Evolutionary conservation across 1,140 invertebrate genomes (phyloP).

Genomic region (Diachasmimorpha longicaudata): DNA sequence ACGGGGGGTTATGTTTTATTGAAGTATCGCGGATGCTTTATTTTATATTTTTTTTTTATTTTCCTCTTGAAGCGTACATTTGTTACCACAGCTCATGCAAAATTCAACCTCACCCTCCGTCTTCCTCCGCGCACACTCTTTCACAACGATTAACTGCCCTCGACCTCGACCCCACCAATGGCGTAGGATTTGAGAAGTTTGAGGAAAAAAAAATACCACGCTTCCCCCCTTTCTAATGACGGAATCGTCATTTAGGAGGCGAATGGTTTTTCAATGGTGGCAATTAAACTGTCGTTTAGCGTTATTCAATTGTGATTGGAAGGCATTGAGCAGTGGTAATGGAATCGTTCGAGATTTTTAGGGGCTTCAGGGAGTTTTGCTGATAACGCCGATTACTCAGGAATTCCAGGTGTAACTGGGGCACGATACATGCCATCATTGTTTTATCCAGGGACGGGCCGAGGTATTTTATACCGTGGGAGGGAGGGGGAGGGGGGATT

Average conservation of each 20-base stretch:
- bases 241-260: not conserved
- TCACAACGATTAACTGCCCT: conserved; percentile 31
- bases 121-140: not conserved
- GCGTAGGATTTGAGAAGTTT: conserved; percentile 20
- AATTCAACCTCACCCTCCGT: conserved; percentile 24
- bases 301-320: not conserved
- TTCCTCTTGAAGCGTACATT: not conserved
- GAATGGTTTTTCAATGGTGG: not conserved
- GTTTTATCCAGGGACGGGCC: not conserved
- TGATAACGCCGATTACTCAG: conserved; percentile 7
- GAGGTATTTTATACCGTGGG: not conserved
- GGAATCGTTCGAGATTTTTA: not conserved
- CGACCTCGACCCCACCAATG: conserved; percentile 28
- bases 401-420: conserved; percentile 43
- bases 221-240: not conserved
- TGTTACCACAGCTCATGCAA: conserved; percentile 19
- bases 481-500: not conserved
- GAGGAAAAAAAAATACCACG: not conserved
- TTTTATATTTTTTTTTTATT: not conserved
- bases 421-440: conserved; percentile 39
- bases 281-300: not conserved
- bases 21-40: not conserved
- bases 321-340: not conserved
- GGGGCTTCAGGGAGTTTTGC: not conserved
- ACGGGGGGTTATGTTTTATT: not conserved